Evolutionary conservation across 2,888 invertebrate genomes (phyloP).

Genomic region (Drosophila tripunctata): DNA sequence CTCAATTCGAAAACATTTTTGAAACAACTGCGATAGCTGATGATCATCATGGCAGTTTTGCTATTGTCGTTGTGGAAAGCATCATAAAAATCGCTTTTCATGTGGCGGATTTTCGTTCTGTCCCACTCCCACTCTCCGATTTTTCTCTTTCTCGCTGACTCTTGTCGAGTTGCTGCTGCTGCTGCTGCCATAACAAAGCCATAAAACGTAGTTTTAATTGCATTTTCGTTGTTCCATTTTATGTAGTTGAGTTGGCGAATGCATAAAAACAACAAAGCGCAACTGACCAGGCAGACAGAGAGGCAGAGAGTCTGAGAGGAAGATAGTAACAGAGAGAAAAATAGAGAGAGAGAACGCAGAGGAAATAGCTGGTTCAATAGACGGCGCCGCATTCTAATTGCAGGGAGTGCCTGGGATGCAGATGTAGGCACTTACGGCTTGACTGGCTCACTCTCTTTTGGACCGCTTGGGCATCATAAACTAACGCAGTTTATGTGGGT

Average conservation of each 20-base stretch:
- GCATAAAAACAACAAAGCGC: constrained; percentile 76
- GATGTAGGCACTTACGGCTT: constrained; percentile 71
- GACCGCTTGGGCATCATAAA: constrained; percentile 67
- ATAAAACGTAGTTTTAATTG: constrained; percentile 84
- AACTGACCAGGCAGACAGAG: constrained; percentile 43
- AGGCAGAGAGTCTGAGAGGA: not conserved
- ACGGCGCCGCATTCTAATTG: constrained; percentile 77
- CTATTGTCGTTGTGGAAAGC: constrained; percentile 53
- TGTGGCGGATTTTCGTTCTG: constrained; percentile 41
- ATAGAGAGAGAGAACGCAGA: not conserved
- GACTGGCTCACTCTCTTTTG: constrained; percentile 41
- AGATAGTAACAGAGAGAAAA: constrained; percentile 1
- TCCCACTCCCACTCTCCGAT: not conserved
- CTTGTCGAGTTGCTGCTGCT: constrained; percentile 28
- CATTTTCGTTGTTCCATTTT: constrained; percentile 84
- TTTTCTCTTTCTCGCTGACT: not conserved
- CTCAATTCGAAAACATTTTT: constrained; percentile 65
- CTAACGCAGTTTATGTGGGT: constrained; percentile 75
- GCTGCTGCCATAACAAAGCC: constrained; percentile 80
- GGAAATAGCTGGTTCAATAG: constrained; percentile 56
- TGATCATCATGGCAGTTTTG: constrained; percentile 34
- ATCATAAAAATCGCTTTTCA: constrained; percentile 81
- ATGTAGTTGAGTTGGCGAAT: constrained; percentile 80
- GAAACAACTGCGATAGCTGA: constrained; percentile 33
- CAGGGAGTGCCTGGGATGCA: constrained; percentile 53